These are phyloP conservation scores for Polietes domitor DNA, from an alignment of 2,888 invertebrate species.

Conservation along the genomic window DNA sequence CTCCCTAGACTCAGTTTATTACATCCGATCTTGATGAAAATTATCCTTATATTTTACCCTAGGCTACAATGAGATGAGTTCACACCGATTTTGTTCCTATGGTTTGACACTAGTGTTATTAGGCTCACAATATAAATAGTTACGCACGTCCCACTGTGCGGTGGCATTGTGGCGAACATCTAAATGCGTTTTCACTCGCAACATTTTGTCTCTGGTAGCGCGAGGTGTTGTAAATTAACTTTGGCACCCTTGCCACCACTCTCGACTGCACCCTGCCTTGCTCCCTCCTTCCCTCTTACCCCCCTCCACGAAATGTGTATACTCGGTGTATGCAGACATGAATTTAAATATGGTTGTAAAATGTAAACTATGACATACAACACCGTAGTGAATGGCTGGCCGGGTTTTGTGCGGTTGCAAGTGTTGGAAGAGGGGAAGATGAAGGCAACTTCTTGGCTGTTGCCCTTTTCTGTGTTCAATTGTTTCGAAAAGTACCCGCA, in stretches of 20 bases:
- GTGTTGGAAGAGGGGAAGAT: neutral
- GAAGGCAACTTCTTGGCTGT: constrained; percentile 14
- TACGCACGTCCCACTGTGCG: neutral
- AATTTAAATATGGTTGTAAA: constrained; percentile 24
- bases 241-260: constrained; percentile 49
- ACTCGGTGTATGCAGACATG: neutral
- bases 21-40: too few relatives aligned
- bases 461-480: neutral
- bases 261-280: neutral
- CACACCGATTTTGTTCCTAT: too few relatives aligned
- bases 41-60: too few relatives aligned
- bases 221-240: constrained; percentile 48
- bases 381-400: neutral
- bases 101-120: too few relatives aligned
- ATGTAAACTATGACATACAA: constrained; percentile 8
- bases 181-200: constrained; percentile 9
- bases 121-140: too few relatives aligned
- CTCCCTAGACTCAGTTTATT: too few relatives aligned
- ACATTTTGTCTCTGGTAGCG: constrained; percentile 23
- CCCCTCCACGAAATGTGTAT: neutral
- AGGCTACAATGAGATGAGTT: too few relatives aligned
- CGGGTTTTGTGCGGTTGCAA: neutral
- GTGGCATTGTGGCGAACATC: neutral
- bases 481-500: neutral
- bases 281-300: neutral